Evolutionary conservation across 2,888 invertebrate species (phyloP), one percentile per base, ranked within the genome.

Genomic region (Sinodicranocentrus sp.): DNA sequence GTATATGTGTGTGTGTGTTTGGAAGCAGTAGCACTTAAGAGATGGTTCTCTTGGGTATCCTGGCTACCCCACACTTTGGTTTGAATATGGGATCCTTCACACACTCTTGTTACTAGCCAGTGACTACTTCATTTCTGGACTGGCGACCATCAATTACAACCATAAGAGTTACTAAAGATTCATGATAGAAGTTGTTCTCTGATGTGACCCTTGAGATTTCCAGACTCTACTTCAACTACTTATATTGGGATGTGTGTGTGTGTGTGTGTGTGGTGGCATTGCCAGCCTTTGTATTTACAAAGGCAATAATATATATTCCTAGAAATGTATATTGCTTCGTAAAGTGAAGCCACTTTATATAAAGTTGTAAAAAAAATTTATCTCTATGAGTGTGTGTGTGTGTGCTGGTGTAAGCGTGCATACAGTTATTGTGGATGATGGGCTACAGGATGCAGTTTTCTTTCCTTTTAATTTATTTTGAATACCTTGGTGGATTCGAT

Each of bases 91-190:
- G 33, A 6, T 59, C 19, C 15, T 19, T 21, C 59, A 23, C 13
- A 23, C 15, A 21, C 13, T n/a, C 67, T 83, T 79, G 48, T 63
- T 75, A 48, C 63, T 61, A 68, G 44, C 77, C 84, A 78, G 21
- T 72, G 72, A 78, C 84, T 79, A 61, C 78, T 71, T 84, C 76
- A 75, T 84, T 80, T 84, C 67, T 65, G 72, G 79, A 84, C 76
- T 76, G 80, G 76, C 75, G 75, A 84, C 76, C 84, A 84, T 84
- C 84, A 84, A 84, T 84, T 84, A 80, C 79, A 79, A 80, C 80
- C 71, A 75, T 84, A 84, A 80, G 84, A 84, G 84, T 78, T 84
- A 84, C 80, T 80, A 84, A 80, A 84, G 84, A 84, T 84, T 84
- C 84, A 84, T 84, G 80, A 80, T 80, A 84, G 76, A 65, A 70